Evolutionary conservation across 92 coral and sea anemone species (phyloP).

Genomic region (Epizoanthus fatuus): DNA sequence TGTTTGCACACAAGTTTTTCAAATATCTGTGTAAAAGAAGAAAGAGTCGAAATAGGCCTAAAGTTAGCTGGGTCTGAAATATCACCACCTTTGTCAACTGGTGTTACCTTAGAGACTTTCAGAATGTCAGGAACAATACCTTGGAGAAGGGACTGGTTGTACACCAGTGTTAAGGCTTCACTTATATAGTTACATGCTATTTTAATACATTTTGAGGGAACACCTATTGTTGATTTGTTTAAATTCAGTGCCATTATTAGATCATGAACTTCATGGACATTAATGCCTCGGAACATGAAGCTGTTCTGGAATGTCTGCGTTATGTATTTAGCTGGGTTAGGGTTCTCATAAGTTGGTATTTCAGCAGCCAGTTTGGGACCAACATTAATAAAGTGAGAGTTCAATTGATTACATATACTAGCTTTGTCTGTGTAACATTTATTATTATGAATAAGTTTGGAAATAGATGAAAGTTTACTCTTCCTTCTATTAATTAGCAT

Average conservation of each 20-base stretch:
- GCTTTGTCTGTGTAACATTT: constrained; percentile 34
- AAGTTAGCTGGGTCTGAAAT: constrained; percentile 55
- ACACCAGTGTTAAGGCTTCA: constrained; percentile 24
- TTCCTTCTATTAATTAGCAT: constrained; percentile 13
- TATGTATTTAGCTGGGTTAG: constrained; percentile 1
- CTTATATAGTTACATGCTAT: not conserved
- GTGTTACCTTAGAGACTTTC: constrained; percentile 58
- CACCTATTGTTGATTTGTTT: constrained; percentile 6
- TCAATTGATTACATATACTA: constrained; percentile 32
- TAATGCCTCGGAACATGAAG: constrained; percentile 20
- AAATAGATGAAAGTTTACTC: constrained; percentile 1
- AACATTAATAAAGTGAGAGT: constrained; percentile 17
- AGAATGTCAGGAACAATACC: constrained; percentile 60
- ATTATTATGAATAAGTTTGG: constrained; percentile 31
- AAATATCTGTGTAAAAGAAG: constrained; percentile 33
- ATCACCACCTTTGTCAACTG: constrained; percentile 67
- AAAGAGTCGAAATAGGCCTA: constrained; percentile 62
- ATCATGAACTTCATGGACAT: constrained; percentile 16
- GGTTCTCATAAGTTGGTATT: constrained; percentile 2
- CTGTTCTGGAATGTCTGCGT: not conserved
- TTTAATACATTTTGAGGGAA: constrained; percentile 6
- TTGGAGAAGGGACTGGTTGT: constrained; percentile 34
- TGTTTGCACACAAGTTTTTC: constrained; percentile 60
- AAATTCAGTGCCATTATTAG: not conserved
- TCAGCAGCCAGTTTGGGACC: constrained; percentile 35